phyloP scores from a whole-genome alignment of 2,797 vertebrate genomes.

The Nothura maculosa region DNA sequence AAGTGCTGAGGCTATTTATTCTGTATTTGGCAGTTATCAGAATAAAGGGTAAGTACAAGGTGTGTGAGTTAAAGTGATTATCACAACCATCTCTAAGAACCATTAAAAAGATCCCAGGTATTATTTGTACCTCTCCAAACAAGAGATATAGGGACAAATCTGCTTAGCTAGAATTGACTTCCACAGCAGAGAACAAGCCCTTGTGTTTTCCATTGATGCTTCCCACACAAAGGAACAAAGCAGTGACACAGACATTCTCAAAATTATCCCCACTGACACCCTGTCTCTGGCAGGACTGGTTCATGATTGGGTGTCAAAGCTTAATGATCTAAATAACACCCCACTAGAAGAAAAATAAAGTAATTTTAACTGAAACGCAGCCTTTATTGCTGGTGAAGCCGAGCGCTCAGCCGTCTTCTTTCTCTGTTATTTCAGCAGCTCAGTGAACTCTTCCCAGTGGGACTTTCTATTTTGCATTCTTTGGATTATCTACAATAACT shows the following conservation, averaged over 20 bases:
- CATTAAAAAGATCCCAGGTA: background rate
- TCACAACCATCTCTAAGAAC: background rate
- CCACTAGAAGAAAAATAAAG: background rate
- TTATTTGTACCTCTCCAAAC: background rate
- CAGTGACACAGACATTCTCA: background rate
- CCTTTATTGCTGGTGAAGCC: background rate
- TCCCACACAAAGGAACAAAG: background rate
- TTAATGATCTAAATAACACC: background rate
- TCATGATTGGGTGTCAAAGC: background rate
- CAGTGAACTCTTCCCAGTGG: background rate
- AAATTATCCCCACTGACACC: background rate
- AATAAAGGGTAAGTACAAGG: background rate
- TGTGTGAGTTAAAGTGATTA: background rate
- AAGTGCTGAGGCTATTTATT: background rate
- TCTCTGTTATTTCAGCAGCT: background rate
- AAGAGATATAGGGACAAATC: background rate
- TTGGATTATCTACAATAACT: background rate
- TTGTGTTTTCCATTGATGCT: background rate
- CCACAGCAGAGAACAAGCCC: background rate
- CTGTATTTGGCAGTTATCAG: fast-evolving
- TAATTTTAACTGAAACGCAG: background rate
- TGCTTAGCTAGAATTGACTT: background rate
- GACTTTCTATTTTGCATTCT: background rate
- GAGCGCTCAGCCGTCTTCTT: background rate
- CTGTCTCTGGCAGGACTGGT: background rate